Conservation (phyloP, 2,888 invertebrate genomes). For the Hypsopygia costalis region DNA sequence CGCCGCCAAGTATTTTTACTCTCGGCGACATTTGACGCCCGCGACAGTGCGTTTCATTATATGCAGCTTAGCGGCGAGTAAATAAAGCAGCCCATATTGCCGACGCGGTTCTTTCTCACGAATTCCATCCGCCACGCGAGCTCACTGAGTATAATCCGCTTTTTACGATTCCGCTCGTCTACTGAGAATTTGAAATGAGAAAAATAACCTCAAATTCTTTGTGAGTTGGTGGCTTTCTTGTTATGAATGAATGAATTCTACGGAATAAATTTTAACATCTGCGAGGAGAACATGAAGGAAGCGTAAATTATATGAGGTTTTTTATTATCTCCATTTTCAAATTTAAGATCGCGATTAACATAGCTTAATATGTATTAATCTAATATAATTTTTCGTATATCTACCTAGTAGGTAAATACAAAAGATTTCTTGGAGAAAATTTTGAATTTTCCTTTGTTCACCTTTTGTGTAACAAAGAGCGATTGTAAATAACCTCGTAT, state of each 20-base stretch:
- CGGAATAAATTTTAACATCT: slow-evolving; percentile 15
- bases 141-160: slow-evolving; percentile 72
- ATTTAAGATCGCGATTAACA: slow-evolving; percentile 3
- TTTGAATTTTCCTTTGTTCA: too few relatives aligned
- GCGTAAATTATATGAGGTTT: slow-evolving; percentile 7
- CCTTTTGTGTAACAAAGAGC: too few relatives aligned
- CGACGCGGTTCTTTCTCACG: slow-evolving; percentile 66
- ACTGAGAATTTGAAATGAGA: slow-evolving; percentile 75
- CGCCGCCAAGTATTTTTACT: slow-evolving; percentile 51
- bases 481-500: slow-evolving; percentile 1
- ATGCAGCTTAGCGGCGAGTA: slow-evolving; percentile 78
- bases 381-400: too few relatives aligned
- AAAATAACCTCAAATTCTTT: slow-evolving; percentile 71
- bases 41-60: slow-evolving; percentile 80
- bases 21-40: slow-evolving; percentile 62
- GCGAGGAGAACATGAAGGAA: slow-evolving; percentile 5
- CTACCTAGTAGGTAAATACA: too few relatives aligned
- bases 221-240: slow-evolving; percentile 51
- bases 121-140: slow-evolving; percentile 66
- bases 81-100: slow-evolving; percentile 77
- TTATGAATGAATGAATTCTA: slow-evolving; percentile 57
- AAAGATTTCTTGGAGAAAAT: not conserved
- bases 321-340: slow-evolving; percentile 1
- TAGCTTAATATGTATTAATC: too few relatives aligned
- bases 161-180: slow-evolving; percentile 76